These are phyloP conservation scores for Barypeithes pellucidus DNA, from an alignment of 2,888 invertebrate genomes.

Conservation along the genomic window DNA sequence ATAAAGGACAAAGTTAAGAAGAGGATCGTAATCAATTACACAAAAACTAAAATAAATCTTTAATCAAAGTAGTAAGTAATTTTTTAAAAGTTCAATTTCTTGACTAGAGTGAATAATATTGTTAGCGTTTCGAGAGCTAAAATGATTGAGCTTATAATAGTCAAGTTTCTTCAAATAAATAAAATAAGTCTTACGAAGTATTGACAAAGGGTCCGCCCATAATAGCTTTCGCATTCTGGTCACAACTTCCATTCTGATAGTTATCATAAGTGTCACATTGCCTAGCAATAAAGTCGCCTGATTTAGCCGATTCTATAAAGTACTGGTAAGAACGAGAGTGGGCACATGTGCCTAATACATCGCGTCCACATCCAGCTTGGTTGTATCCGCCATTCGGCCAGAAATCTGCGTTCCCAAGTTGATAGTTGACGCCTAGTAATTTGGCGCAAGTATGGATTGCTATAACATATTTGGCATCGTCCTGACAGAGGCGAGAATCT, in stretches of 20 bases:
- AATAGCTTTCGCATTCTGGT: slow-evolving; percentile 23
- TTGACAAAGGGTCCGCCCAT: slow-evolving; percentile 56
- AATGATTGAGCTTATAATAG: too few species aligned
- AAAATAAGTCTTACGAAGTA: slow-evolving; percentile 38
- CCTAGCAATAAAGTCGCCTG: slow-evolving; percentile 50
- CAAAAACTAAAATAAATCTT: too few species aligned
- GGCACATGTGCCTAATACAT: slow-evolving; percentile 66
- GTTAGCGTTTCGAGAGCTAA: too few species aligned
- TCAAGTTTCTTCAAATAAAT: background rate
- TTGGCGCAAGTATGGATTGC: slow-evolving; percentile 45
- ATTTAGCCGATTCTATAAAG: slow-evolving; percentile 69
- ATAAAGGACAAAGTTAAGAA: too few species aligned
- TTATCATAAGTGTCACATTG: slow-evolving; percentile 50
- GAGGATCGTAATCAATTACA: too few species aligned
- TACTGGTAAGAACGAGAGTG: slow-evolving; percentile 69
- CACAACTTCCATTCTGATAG: slow-evolving; percentile 49
- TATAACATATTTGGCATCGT: slow-evolving; percentile 48
- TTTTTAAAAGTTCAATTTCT: too few species aligned
- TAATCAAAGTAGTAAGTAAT: too few species aligned
- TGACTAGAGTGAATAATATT: too few species aligned
- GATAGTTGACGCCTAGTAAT: slow-evolving; percentile 35
- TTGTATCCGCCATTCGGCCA: slow-evolving; percentile 53
- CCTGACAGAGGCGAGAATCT: slow-evolving; percentile 34
- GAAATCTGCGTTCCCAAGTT: slow-evolving; percentile 45
- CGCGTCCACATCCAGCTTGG: slow-evolving; percentile 56